Percentiles rank a stretch among this genome's conserved stretches.
These are phyloP conservation scores for Mus spretus DNA, from an alignment of 2,797 vertebrate species.

Conservation along the genomic window DNA sequence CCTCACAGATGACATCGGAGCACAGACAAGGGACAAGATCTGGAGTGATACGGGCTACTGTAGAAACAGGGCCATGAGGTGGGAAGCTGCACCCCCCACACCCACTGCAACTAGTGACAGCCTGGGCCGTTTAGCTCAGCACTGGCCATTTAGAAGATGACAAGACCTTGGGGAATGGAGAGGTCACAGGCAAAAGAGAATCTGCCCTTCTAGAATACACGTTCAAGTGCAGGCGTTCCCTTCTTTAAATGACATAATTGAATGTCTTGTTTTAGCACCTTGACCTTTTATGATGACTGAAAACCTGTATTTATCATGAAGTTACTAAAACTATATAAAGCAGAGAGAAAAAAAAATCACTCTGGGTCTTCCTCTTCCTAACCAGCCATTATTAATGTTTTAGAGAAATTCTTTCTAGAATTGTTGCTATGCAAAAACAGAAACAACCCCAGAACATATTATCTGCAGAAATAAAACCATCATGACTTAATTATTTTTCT, in stretches of 20 bases:
- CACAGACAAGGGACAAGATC: neutral
- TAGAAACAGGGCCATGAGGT: neutral
- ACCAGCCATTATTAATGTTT: constrained; percentile 36
- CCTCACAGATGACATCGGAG: neutral
- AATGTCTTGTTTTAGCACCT: neutral
- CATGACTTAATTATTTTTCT: neutral
- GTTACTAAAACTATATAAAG: constrained; percentile 54
- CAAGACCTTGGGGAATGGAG: neutral
- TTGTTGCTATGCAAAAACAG: neutral
- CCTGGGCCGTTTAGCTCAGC: neutral
- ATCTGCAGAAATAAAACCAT: constrained; percentile 51
- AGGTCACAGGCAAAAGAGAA: neutral
- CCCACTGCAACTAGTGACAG: neutral
- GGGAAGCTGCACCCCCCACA: too few relatives aligned
- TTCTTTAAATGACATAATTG: neutral
- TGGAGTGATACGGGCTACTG: neutral
- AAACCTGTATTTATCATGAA: neutral
- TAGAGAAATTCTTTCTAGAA: neutral
- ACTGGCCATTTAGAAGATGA: neutral
- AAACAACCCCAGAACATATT: neutral
- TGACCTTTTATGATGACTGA: constrained; percentile 27
- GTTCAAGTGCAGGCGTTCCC: neutral
- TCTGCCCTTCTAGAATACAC: neutral
- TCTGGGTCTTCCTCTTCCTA: neutral
- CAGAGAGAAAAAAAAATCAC: neutral